Percentiles rank a stretch among this genome's conserved stretches.
These are phyloP conservation scores for Notarius quadriscutis DNA, from an alignment of 2,113 vertebrate genomes.

Conservation along the genomic window DNA sequence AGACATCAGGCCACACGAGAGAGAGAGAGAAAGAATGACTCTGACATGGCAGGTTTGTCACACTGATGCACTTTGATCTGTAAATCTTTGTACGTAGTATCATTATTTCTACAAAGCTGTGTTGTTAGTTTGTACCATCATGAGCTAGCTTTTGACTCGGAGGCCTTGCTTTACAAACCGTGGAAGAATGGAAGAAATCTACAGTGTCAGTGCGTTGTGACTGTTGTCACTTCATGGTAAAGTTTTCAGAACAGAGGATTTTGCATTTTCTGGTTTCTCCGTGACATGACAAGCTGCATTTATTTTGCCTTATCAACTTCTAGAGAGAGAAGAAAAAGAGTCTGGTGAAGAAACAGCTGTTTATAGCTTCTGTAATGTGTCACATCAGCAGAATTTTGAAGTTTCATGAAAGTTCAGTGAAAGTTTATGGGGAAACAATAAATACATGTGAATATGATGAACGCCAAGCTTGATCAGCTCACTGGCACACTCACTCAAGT, in stretches of 20 bases:
- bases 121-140: not conserved
- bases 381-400: too few species aligned
- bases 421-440: too few species aligned
- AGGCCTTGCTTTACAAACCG: not conserved
- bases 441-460: too few species aligned
- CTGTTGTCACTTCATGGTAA: not conserved
- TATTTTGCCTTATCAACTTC: too few species aligned
- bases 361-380: not conserved
- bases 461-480: too few species aligned
- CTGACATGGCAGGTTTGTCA: constrained; percentile 33
- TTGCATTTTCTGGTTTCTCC: not conserved
- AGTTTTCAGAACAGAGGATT: not conserved
- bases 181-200: not conserved
- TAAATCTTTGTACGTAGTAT: constrained; percentile 19
- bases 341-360: not conserved
- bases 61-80: constrained; percentile 41
- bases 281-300: not conserved
- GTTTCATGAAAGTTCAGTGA: too few species aligned
- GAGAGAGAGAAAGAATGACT: not conserved
- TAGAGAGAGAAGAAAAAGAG: too few species aligned
- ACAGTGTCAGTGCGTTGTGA: not conserved
- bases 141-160: not conserved
- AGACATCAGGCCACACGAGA: not conserved
- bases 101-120: constrained; percentile 6
- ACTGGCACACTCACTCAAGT: too few species aligned